Evolutionary conservation across 1,140 invertebrate genomes (phyloP).

Genomic region (Neuroterus valhalla): DNA sequence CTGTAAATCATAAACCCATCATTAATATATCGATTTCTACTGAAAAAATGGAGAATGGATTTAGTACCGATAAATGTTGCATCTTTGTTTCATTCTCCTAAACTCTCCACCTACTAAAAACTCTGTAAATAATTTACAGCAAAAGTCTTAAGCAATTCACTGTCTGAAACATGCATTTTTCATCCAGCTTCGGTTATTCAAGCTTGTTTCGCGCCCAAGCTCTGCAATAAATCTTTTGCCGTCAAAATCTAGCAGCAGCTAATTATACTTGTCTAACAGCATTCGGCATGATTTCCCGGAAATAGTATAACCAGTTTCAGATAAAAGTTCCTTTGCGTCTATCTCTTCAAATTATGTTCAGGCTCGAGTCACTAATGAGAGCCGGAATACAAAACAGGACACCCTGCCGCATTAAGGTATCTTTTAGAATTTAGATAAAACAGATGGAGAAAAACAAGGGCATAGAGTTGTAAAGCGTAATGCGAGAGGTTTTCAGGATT

Average conservation of each 20-base stretch:
- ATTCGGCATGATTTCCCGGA: conserved; percentile 12
- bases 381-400: background rate
- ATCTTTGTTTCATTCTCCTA: background rate
- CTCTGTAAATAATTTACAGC: conserved; percentile 1
- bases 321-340: conserved; percentile 4
- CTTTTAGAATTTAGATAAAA: background rate
- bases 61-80: too few relatives aligned
- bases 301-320: background rate
- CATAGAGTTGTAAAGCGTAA: background rate
- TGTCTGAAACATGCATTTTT: conserved; percentile 8
- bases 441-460: background rate
- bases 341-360: conserved; percentile 4
- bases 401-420: background rate
- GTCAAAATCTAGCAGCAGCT: conserved; percentile 18
- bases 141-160: conserved; percentile 16
- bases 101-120: background rate
- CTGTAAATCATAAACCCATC: too few relatives aligned
- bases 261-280: conserved; percentile 23
- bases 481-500: background rate
- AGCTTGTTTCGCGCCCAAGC: conserved; percentile 14
- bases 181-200: conserved; percentile 2
- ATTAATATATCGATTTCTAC: too few relatives aligned
- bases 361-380: background rate
- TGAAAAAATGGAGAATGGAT: too few relatives aligned
- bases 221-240: conserved; percentile 21